Conservation (phyloP, 2,888 invertebrate species). For the Lamellibrachia columna region DNA sequence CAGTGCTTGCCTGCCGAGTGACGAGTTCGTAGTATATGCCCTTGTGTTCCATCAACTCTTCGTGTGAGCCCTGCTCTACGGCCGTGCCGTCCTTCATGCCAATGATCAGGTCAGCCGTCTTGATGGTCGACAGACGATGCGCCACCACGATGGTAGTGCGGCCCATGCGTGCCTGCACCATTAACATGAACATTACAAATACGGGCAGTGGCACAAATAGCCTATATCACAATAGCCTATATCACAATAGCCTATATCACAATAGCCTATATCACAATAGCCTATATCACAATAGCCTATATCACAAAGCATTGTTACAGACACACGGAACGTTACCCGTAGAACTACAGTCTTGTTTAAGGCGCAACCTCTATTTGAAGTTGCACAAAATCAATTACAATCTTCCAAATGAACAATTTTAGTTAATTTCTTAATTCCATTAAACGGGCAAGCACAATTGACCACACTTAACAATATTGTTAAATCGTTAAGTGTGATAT, state of each 20-base stretch:
- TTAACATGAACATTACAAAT: neutral
- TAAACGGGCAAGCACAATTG: no score
- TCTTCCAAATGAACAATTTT: no score
- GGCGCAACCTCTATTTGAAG: no score
- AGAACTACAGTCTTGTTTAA: no score
- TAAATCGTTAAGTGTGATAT: no score
- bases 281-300: neutral
- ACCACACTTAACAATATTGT: no score
- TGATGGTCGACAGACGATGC: conserved; percentile 69
- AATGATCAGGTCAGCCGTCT: conserved; percentile 68
- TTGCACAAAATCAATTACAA: no score
- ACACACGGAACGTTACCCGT: no score
- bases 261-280: neutral
- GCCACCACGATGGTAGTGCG: conserved; percentile 69
- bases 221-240: neutral
- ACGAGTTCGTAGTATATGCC: conserved; percentile 68
- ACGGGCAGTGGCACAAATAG: neutral
- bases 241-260: neutral
- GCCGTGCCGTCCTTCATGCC: conserved; percentile 69
- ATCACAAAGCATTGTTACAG: no score
- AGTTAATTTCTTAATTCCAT: no score
- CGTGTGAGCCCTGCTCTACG: conserved; percentile 68
- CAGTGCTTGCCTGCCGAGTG: conserved; percentile 66
- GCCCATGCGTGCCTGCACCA: conserved; percentile 61
- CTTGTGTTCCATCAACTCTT: conserved; percentile 65